Conservation (phyloP, 2,113 vertebrate species). For the Prietella phreatophila region DNA sequence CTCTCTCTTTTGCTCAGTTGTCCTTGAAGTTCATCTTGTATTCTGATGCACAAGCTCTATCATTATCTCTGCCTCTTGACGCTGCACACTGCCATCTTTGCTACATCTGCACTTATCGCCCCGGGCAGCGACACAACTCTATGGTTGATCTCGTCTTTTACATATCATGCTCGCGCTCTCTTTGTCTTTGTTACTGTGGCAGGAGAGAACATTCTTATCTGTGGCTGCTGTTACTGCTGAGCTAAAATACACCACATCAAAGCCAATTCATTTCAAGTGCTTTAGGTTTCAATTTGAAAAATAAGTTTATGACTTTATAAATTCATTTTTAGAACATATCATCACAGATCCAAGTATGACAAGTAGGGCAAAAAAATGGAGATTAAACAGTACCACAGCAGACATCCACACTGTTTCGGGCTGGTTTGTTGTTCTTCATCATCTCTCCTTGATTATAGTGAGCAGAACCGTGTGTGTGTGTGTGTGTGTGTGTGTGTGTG, state of each 20-base stretch:
- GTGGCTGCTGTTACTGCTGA: constrained; percentile 2
- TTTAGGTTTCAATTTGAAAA: constrained; percentile 15
- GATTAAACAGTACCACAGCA: constrained; percentile 1
- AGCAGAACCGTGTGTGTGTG: neutral
- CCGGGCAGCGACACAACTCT: constrained; percentile 71
- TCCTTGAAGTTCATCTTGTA: constrained; percentile 76
- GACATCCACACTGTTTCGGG: neutral
- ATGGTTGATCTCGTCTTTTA: constrained; percentile 77
- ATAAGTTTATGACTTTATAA: neutral
- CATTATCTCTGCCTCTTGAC: constrained; percentile 79
- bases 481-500: neutral
- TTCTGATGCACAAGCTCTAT: constrained; percentile 74
- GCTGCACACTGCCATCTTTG: constrained; percentile 71
- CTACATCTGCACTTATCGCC: constrained; percentile 74
- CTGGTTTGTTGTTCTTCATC: neutral
- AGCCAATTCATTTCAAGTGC: constrained; percentile 1
- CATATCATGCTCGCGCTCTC: constrained; percentile 60
- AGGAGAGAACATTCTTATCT: constrained; percentile 30
- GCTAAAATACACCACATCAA: constrained; percentile 28
- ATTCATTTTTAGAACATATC: constrained; percentile 9
- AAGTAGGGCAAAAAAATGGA: neutral
- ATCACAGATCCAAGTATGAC: neutral
- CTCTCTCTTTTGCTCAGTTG: constrained; percentile 42
- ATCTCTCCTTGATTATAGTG: neutral
- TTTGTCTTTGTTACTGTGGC: constrained; percentile 44